These are phyloP conservation scores for Icerya purchasi DNA, from an alignment of 2,888 invertebrate species.

Conservation along the genomic window DNA sequence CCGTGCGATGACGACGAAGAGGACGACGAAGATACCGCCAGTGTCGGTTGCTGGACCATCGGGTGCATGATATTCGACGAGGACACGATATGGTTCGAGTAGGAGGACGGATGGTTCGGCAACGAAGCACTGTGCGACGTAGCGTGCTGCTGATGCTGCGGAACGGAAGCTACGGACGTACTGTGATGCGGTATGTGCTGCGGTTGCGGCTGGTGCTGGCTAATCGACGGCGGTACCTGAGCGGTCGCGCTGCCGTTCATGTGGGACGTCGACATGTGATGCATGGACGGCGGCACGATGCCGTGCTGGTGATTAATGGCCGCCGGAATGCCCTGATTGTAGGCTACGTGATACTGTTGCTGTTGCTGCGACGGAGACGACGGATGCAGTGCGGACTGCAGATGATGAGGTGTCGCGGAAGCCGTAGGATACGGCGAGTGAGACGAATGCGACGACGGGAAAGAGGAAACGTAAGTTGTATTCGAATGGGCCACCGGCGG, in stretches of 20 bases:
- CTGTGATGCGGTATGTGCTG: conserved; percentile 24
- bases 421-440: neutral
- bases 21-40: conserved; percentile 24
- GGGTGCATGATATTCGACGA: conserved; percentile 8
- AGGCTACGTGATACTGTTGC: neutral
- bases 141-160: conserved; percentile 6
- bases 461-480: conserved; percentile 10
- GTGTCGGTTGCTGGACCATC: conserved; percentile 25
- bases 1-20: conserved; percentile 24
- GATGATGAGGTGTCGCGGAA: conserved; percentile 23
- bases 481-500: conserved; percentile 13
- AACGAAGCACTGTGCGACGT: conserved; percentile 13
- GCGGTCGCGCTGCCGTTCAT: conserved; percentile 39
- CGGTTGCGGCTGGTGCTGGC: conserved; percentile 24
- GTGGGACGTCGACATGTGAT: conserved; percentile 24
- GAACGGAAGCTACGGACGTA: neutral
- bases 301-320: conserved; percentile 9
- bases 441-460: neutral
- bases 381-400: conserved; percentile 19
- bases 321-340: neutral
- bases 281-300: conserved; percentile 8
- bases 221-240: conserved; percentile 28
- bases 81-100: neutral
- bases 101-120: neutral
- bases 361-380: conserved; percentile 11